phyloP scores from a whole-genome alignment of 2,797 vertebrate genomes.

The Salarias fasciatus region DNA sequence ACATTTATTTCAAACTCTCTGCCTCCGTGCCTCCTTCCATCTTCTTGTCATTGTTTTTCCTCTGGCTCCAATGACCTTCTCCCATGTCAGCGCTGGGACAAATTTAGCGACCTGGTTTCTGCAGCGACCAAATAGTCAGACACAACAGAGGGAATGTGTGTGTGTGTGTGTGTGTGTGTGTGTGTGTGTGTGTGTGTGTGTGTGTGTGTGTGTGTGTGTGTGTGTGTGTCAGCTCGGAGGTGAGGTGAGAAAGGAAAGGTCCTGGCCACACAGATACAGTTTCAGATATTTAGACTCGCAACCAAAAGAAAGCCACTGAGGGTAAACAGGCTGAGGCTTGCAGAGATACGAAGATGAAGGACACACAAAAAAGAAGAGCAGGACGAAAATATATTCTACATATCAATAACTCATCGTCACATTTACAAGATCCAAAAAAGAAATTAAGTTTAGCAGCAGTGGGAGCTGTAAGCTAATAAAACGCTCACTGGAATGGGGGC shows the following conservation, averaged over 20 bases:
- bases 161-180: conserved; percentile 35
- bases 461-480: conserved; percentile 27
- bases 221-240: conserved; percentile 19
- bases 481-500: conserved; percentile 21
- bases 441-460: background rate
- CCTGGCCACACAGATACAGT: conserved; percentile 57
- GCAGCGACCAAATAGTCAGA: conserved; percentile 80
- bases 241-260: conserved; percentile 62
- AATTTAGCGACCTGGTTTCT: conserved; percentile 83
- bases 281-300: conserved; percentile 64
- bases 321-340: conserved; percentile 57
- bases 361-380: conserved; percentile 24
- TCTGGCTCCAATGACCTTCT: conserved; percentile 82
- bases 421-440: background rate
- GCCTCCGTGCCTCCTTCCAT: conserved; percentile 40
- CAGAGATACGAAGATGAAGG: conserved; percentile 47
- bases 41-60: conserved; percentile 73
- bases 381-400: conserved; percentile 24
- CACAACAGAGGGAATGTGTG: conserved; percentile 73
- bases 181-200: conserved; percentile 41
- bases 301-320: conserved; percentile 48
- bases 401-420: conserved; percentile 21
- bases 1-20: conserved; percentile 37
- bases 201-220: conserved; percentile 13
- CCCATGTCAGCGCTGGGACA: conserved; percentile 77